These are phyloP conservation scores for Ginglymostoma cirratum DNA, from an alignment of 2,113 vertebrate species.

Conservation along the genomic window DNA sequence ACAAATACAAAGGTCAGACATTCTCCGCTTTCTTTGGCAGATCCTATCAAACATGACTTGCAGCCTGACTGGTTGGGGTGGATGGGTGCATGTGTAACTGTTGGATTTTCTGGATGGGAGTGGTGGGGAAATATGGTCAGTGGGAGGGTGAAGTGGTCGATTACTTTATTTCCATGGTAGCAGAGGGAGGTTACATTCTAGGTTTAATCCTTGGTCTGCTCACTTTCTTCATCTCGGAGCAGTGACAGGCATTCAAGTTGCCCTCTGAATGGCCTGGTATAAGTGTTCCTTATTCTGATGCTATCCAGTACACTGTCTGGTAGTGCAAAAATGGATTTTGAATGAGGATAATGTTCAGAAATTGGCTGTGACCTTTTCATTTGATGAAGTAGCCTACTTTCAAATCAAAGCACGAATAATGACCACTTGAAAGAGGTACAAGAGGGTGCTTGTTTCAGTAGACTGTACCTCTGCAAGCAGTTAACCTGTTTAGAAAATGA, in stretches of 20 bases:
- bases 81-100: constrained; percentile 1
- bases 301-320: background rate
- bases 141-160: background rate
- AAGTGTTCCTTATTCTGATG: background rate
- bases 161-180: background rate
- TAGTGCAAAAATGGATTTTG: background rate
- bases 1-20: constrained; percentile 14
- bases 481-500: background rate
- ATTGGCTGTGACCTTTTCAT: constrained; percentile 1
- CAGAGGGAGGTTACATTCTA: background rate
- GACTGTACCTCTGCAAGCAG: background rate
- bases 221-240: background rate
- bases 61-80: constrained; percentile 20
- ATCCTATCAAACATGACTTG: constrained; percentile 14
- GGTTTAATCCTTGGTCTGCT: background rate
- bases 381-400: background rate
- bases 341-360: background rate
- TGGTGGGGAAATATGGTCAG: background rate
- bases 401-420: background rate
- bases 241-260: background rate
- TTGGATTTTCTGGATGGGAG: background rate
- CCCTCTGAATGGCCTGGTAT: background rate
- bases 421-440: background rate
- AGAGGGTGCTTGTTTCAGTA: background rate
- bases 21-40: constrained; percentile 35